Conservation (phyloP, 2,797 vertebrate genomes). For the Eleutherodactylus coqui region DNA sequence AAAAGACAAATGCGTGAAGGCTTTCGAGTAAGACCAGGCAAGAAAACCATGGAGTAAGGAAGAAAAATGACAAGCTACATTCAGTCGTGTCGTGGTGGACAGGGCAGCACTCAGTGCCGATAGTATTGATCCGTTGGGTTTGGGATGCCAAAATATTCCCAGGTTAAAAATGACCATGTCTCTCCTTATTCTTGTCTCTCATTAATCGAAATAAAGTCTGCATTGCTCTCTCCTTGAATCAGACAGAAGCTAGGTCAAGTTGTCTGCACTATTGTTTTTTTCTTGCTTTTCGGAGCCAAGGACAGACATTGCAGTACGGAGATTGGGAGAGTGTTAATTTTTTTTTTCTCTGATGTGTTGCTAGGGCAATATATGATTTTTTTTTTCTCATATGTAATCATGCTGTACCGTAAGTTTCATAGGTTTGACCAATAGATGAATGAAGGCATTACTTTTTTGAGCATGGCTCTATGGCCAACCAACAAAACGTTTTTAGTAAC, state of each 20-base stretch:
- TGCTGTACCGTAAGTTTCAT: not conserved
- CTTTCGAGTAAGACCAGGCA: constrained; percentile 48
- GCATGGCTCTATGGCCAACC: too few species aligned
- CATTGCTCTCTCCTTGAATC: constrained; percentile 62
- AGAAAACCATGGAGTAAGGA: constrained; percentile 54
- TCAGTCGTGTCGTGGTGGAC: constrained; percentile 18
- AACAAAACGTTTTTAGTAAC: too few species aligned
- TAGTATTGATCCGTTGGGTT: constrained; percentile 63
- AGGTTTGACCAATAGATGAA: not conserved
- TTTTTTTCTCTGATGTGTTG: not conserved
- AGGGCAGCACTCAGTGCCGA: constrained; percentile 50
- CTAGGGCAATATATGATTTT: not conserved
- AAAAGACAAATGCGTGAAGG: constrained; percentile 48
- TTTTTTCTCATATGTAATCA: not conserved
- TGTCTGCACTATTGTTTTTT: constrained; percentile 15
- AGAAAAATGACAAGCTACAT: constrained; percentile 62
- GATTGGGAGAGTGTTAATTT: not conserved
- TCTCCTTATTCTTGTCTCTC: constrained; percentile 56
- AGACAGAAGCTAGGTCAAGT: constrained; percentile 55
- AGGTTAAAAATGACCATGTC: constrained; percentile 67
- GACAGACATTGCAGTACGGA: not conserved
- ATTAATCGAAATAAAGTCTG: constrained; percentile 65
- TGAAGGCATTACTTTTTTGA: not conserved
- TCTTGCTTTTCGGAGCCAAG: not conserved
- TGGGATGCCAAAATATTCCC: constrained; percentile 50